phyloP scores from a whole-genome alignment of 2,888 invertebrate species.

The Hecatera dysodea region DNA sequence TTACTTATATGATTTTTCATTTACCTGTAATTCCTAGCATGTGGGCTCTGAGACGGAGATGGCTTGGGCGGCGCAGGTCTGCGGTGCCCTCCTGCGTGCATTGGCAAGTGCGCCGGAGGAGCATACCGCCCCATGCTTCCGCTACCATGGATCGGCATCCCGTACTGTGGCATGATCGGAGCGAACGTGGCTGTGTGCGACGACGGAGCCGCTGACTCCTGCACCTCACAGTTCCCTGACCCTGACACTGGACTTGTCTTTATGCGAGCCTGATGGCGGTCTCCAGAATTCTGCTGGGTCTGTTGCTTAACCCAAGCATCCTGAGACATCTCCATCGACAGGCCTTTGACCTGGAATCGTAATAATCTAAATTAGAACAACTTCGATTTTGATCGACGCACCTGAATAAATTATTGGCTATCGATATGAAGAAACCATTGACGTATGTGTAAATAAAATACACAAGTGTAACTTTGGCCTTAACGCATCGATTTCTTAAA shows the following conservation, averaged over 20 bases:
- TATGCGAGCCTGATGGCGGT: constrained; percentile 86
- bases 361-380: constrained; percentile 28
- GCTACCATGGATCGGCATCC: constrained; percentile 82
- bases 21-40: constrained; percentile 89
- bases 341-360: constrained; percentile 86
- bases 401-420: constrained; percentile 48
- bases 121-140: constrained; percentile 88
- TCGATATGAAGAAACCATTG: constrained; percentile 30
- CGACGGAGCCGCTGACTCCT: constrained; percentile 91
- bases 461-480: constrained; percentile 37
- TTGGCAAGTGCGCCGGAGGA: constrained; percentile 89
- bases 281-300: constrained; percentile 82
- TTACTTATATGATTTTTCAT: background rate
- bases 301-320: constrained; percentile 89
- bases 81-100: constrained; percentile 90
- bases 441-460: constrained; percentile 34
- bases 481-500: constrained; percentile 23
- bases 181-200: constrained; percentile 85
- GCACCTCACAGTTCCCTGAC: constrained; percentile 84
- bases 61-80: constrained; percentile 87
- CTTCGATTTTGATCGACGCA: constrained; percentile 30
- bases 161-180: constrained; percentile 86
- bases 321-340: constrained; percentile 89
- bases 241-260: constrained; percentile 88
- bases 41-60: constrained; percentile 90